These are phyloP conservation scores for Pygathrix nemaeus DNA, from an alignment of 2,113 vertebrate species.

Conservation along the genomic window DNA sequence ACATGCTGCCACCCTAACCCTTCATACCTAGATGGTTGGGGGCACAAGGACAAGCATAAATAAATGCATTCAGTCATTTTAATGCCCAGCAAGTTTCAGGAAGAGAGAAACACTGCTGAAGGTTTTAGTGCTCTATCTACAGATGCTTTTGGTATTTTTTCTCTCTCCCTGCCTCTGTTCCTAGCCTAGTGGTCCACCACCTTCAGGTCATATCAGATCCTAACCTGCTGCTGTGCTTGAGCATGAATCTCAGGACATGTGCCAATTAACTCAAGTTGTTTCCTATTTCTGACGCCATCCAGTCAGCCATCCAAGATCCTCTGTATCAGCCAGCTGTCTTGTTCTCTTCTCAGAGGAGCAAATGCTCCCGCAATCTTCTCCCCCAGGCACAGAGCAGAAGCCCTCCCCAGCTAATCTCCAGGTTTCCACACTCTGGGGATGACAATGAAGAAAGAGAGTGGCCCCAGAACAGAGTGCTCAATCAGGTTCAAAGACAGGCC, in stretches of 20 bases:
- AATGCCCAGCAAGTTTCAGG: not conserved
- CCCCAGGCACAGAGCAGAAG: not conserved
- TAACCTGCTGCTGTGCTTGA: not conserved
- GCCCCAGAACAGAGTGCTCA: not conserved
- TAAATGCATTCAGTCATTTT: not conserved
- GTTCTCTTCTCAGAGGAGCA: not conserved
- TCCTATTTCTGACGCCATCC: not conserved
- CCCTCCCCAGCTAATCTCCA: not conserved
- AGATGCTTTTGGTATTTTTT: not conserved
- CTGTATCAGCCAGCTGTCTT: not conserved
- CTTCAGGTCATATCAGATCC: not conserved
- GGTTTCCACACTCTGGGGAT: not conserved
- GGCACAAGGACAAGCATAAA: not conserved
- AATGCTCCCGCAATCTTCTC: not conserved
- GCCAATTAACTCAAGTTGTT: not conserved
- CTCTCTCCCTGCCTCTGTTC: not conserved
- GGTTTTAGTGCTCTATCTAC: not conserved
- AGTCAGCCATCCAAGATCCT: not conserved
- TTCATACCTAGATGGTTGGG: not conserved
- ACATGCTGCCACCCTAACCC: not conserved
- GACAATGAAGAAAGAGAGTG: not conserved
- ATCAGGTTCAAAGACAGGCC: not conserved
- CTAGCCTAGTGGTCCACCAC: not conserved
- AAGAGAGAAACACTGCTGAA: not conserved
- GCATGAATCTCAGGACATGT: not conserved